These are phyloP conservation scores for Diorhabda carinulata DNA, from an alignment of 1,140 invertebrate species.

Conservation along the genomic window DNA sequence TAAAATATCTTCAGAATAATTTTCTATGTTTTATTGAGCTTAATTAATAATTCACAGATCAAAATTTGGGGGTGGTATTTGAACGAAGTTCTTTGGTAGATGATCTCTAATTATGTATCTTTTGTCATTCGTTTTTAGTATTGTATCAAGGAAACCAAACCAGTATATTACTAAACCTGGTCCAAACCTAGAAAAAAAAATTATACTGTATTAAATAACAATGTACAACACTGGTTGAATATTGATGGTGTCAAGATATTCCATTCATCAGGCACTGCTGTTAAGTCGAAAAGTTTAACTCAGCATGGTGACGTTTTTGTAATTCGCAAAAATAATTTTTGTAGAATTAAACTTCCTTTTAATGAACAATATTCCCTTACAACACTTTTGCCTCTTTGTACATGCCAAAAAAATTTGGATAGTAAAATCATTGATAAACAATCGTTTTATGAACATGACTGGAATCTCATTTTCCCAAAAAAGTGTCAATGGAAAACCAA, in stretches of 20 bases:
- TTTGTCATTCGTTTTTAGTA: conserved; percentile 58
- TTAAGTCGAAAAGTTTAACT: no score
- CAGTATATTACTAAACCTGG: conserved; percentile 93
- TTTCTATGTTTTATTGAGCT: no score
- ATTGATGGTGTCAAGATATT: no score
- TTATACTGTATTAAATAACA: neutral
- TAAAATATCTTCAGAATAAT: no score
- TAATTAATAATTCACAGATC: neutral
- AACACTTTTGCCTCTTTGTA: no score
- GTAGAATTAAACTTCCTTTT: neutral
- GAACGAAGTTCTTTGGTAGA: conserved; percentile 52
- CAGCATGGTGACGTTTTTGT: no score
- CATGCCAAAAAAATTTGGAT: no score
- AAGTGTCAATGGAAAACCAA: no score
- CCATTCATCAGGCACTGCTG: no score
- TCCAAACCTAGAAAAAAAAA: conserved; percentile 68
- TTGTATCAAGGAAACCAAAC: conserved; percentile 84
- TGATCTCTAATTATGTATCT: conserved; percentile 65
- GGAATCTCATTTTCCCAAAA: no score
- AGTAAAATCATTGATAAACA: no score
- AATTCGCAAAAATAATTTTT: neutral
- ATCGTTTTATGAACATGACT: no score
- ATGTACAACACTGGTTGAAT: neutral
- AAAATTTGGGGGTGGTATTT: conserved; percentile 9
- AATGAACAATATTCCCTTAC: neutral